Conservation (phyloP, 2,113 vertebrate genomes). For the Rousettus leschenaultii region DNA sequence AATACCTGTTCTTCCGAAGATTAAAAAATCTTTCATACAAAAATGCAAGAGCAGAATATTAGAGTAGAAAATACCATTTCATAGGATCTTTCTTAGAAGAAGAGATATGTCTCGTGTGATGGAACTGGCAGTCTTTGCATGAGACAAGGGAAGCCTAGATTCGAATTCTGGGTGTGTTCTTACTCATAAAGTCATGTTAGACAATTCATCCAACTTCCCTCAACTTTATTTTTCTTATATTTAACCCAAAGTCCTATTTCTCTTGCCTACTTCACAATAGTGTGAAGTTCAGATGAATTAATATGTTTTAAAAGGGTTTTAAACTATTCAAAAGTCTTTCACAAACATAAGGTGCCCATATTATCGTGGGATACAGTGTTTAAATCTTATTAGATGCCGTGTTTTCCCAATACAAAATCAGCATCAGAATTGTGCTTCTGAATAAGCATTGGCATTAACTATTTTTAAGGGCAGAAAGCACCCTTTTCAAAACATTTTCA, state of each 20-base stretch:
- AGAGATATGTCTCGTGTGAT: neutral
- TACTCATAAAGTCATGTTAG: neutral
- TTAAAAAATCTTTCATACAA: slow-evolving; percentile 13
- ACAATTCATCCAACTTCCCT: neutral
- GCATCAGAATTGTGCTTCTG: neutral
- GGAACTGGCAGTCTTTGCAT: neutral
- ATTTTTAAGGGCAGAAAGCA: neutral
- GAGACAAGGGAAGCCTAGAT: neutral
- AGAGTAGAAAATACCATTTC: neutral
- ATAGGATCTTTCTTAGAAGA: neutral
- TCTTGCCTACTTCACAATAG: neutral
- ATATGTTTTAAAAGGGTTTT: neutral
- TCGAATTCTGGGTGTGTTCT: neutral
- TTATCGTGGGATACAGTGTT: neutral
- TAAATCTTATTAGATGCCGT: neutral
- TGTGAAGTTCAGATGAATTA: neutral
- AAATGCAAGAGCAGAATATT: slow-evolving; percentile 16
- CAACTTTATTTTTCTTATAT: slow-evolving; percentile 22
- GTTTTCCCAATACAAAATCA: slow-evolving; percentile 8
- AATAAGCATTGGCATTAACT: neutral
- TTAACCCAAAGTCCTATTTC: neutral
- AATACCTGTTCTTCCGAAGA: neutral
- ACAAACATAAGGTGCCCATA: neutral
- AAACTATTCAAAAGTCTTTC: neutral
- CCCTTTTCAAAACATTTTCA: neutral